These are phyloP conservation scores for Porphyrio hochstetteri DNA, from an alignment of 2,113 vertebrate genomes.

Conservation along the genomic window DNA sequence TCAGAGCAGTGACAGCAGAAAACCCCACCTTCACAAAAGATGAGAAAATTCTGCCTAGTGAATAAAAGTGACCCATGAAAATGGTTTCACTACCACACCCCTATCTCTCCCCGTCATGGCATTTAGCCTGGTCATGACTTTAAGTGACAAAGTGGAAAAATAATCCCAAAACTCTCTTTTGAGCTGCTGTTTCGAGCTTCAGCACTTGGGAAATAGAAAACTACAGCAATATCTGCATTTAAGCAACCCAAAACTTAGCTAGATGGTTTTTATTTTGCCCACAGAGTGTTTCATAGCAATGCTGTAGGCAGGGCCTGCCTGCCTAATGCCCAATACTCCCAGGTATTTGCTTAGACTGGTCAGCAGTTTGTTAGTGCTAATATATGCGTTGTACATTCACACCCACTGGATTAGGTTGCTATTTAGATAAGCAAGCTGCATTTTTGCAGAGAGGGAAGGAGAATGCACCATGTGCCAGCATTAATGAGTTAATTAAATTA, in stretches of 20 bases:
- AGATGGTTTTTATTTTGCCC: not conserved
- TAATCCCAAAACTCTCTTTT: not conserved
- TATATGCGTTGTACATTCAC: constrained; percentile 5
- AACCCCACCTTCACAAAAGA: not conserved
- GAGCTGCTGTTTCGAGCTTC: not conserved
- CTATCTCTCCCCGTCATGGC: not conserved
- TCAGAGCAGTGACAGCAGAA: not conserved
- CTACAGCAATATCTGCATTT: not conserved
- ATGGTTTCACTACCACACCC: constrained; percentile 4
- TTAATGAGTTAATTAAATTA: constrained; percentile 79
- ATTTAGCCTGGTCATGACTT: not conserved
- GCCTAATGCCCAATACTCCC: not conserved
- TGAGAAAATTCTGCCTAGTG: constrained; percentile 1
- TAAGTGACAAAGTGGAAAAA: not conserved
- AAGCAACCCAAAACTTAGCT: not conserved
- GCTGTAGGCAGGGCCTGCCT: not conserved
- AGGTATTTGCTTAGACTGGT: constrained; percentile 34
- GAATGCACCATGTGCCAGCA: constrained; percentile 70
- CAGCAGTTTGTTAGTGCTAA: constrained; percentile 41
- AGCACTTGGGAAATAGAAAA: not conserved
- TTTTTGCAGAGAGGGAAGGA: constrained; percentile 38
- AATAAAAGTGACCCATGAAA: constrained; percentile 2
- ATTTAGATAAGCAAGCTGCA: constrained; percentile 45
- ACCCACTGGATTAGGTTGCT: constrained; percentile 54
- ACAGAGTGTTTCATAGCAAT: not conserved